These are phyloP conservation scores for Mus pahari DNA, from an alignment of 2,113 vertebrate genomes.

Conservation along the genomic window DNA sequence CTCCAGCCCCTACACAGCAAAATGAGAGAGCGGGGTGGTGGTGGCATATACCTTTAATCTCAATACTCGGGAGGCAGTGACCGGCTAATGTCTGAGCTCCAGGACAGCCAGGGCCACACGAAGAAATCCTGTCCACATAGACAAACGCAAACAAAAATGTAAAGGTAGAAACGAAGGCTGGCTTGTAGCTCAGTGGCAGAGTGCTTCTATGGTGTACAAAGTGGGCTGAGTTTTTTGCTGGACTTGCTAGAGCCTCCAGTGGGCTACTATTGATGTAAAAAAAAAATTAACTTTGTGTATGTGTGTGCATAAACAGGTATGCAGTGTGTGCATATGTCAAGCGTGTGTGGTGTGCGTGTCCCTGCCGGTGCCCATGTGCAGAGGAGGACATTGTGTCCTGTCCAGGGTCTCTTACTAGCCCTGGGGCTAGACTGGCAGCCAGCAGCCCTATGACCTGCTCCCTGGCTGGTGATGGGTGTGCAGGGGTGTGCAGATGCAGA, in stretches of 20 bases:
- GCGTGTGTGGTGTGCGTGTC: neutral
- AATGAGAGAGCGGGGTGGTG: neutral
- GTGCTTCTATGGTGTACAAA: too few species aligned
- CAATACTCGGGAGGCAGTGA: neutral
- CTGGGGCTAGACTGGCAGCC: neutral
- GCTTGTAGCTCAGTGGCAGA: neutral
- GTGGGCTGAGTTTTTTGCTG: neutral
- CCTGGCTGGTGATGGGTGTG: neutral
- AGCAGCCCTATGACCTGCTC: neutral
- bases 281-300: neutral
- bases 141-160: neutral
- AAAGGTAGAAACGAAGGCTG: neutral
- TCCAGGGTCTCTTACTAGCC: neutral
- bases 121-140: neutral
- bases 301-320: neutral
- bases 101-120: neutral
- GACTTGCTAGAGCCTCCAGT: constrained; percentile 9
- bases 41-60: neutral
- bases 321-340: neutral
- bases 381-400: neutral
- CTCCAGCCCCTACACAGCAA: neutral
- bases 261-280: neutral
- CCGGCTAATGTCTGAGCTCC: neutral
- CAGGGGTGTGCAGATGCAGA: neutral
- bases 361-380: neutral